Evolutionary conservation across 2,888 invertebrate species (phyloP).

Genomic region (Dolichopus griseipennis): DNA sequence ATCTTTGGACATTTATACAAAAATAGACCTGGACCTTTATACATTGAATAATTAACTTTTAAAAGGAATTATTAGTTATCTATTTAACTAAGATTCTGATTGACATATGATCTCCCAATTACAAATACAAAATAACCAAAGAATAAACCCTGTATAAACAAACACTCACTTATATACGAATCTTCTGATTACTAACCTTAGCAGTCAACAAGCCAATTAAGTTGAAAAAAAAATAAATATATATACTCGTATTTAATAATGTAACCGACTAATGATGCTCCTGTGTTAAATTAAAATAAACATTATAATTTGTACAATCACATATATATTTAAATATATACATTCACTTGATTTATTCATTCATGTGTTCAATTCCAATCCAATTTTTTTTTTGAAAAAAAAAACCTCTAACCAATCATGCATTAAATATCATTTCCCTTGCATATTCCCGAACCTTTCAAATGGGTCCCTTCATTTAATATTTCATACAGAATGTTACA

Average conservation of each 20-base stretch:
- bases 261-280: not conserved
- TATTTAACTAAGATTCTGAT: no score
- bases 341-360: not conserved
- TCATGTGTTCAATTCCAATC: not conserved
- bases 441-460: not conserved
- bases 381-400: not conserved
- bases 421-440: not conserved
- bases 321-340: no score
- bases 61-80: no score
- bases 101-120: no score
- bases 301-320: no score
- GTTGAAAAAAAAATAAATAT: not conserved
- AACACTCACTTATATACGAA: not conserved
- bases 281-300: not conserved
- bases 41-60: no score
- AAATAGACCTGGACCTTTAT: no score
- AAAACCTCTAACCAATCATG: not conserved
- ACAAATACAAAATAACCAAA: no score
- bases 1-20: no score
- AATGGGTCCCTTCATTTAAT: no score
- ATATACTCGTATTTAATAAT: not conserved
- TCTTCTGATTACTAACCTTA: conserved; percentile 3
- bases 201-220: not conserved
- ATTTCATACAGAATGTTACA: no score
- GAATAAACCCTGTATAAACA: no score